These are phyloP conservation scores for Drosophila sulfurigaster DNA, from an alignment of 1,140 invertebrate species.

Conservation along the genomic window DNA sequence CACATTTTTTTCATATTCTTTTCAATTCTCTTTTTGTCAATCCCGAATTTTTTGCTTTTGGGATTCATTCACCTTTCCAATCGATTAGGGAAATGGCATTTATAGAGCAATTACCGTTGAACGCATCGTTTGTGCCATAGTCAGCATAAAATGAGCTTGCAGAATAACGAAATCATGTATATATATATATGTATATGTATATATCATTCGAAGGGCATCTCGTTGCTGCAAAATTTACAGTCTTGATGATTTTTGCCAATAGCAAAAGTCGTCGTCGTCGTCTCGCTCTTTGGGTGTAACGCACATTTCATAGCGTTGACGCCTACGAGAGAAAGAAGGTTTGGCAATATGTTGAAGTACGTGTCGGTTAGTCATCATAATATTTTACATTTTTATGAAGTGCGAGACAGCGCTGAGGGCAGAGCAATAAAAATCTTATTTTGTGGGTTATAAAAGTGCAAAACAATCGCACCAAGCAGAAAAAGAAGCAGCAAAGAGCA, in stretches of 20 bases:
- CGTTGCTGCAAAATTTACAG: constrained; percentile 41
- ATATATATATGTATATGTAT: constrained; percentile 14
- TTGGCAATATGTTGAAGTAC: constrained; percentile 61
- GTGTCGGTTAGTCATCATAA: constrained; percentile 75
- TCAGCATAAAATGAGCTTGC: constrained; percentile 38
- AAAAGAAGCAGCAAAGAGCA: constrained; percentile 22
- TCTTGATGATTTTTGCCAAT: constrained; percentile 54
- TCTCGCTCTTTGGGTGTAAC: constrained; percentile 4
- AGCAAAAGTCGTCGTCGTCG: constrained; percentile 20
- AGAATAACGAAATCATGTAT: constrained; percentile 19
- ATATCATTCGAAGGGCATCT: constrained; percentile 24
- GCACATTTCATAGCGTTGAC: constrained; percentile 34
- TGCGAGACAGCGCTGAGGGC: constrained; percentile 65
- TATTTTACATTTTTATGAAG: constrained; percentile 84
- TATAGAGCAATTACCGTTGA: constrained; percentile 39
- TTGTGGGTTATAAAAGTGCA: constrained; percentile 79
- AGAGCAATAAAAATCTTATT: constrained; percentile 80
- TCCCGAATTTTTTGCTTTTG: neutral
- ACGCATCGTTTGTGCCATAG: constrained; percentile 39
- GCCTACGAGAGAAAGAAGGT: neutral
- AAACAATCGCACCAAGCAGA: constrained; percentile 27
- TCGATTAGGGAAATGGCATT: constrained; percentile 12
- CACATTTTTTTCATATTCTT: neutral
- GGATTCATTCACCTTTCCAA: neutral
- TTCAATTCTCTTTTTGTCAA: neutral